Evolutionary conservation across 64 coral and sea anemone genomes (phyloP), one percentile per base, ranked within the genome.

Genomic region (Cladopsammia gracilis): DNA sequence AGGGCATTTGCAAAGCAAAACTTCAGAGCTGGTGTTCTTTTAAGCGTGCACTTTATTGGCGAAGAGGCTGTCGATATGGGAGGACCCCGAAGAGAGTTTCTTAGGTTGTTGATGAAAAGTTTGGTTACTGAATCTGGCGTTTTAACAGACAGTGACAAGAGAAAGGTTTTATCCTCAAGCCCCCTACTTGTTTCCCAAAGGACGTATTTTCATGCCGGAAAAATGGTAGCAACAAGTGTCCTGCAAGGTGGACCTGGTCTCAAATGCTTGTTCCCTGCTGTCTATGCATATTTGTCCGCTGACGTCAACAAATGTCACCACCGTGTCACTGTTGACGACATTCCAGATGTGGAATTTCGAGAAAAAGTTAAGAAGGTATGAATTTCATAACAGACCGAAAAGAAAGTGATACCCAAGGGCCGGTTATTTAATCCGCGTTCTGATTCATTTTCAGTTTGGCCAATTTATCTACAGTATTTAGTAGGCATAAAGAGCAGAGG

Each of bases 171-270:
- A 6, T 66, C 57, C 48, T 86, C 82, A 42, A 86, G 66, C 48
- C 82, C 82, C 46, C 61, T 86, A 11, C 64, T 86, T 49, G 43
- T 64, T 25, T 46, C 64, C 3, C 64, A 64, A 69, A 48, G 66
- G 19, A 64, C 48, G 4, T 86, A 86, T 48, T 64, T 46, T 47
- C 59, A 59, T 86, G 24, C 82, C 22, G 82, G 82, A 62, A 20
- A 49, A 60, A 86, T 86, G 82, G 82, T 86, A 24, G 57, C 57
- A 18, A 64, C 82, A 25, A 64, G 57, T 64, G 59, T 86, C 25
- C 25, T 60, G 15, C 82, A 86, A 86, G 82, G 82, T 66, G 82
- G 82, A 34, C 82, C 82, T 67, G 82, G 82, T 67, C 48, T 86
- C 42, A 64, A 64, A 49, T 86, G 82, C 49, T 86, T 86, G 64